phyloP scores from a whole-genome alignment of 1,140 invertebrate genomes.

The Hycleus cichorii region DNA sequence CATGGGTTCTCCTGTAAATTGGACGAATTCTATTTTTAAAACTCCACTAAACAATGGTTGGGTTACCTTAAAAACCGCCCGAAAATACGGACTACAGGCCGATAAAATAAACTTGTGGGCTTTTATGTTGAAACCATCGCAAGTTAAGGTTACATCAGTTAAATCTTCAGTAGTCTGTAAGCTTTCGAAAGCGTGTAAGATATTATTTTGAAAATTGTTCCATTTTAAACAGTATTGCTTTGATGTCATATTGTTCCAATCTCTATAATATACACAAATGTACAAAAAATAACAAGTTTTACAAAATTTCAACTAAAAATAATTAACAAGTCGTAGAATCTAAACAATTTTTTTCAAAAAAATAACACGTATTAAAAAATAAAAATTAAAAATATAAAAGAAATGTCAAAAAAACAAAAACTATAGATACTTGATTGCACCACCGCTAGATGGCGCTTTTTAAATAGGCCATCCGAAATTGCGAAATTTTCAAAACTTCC shows the following conservation, averaged over 20 bases:
- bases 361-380: constrained; percentile 17
- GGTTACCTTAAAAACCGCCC: constrained; percentile 42
- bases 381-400: constrained; percentile 14
- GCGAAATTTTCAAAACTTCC: too few species aligned
- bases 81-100: constrained; percentile 47
- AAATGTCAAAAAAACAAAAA: constrained; percentile 13
- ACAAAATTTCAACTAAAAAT: neutral
- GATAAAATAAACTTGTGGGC: constrained; percentile 48
- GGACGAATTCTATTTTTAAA: neutral
- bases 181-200: constrained; percentile 48
- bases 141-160: constrained; percentile 55
- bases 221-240: constrained; percentile 56
- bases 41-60: neutral
- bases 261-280: constrained; percentile 4
- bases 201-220: constrained; percentile 57
- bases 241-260: constrained; percentile 29
- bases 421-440: constrained; percentile 1
- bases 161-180: constrained; percentile 50
- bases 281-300: constrained; percentile 6
- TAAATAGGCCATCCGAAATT: too few species aligned
- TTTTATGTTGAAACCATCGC: constrained; percentile 47
- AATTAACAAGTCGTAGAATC: too few species aligned
- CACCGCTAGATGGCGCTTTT: neutral
- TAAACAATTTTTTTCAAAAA: neutral
- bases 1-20: constrained; percentile 64